phyloP scores from a whole-genome alignment of 2,113 vertebrate genomes.

The Burhinus bistriatus region DNA sequence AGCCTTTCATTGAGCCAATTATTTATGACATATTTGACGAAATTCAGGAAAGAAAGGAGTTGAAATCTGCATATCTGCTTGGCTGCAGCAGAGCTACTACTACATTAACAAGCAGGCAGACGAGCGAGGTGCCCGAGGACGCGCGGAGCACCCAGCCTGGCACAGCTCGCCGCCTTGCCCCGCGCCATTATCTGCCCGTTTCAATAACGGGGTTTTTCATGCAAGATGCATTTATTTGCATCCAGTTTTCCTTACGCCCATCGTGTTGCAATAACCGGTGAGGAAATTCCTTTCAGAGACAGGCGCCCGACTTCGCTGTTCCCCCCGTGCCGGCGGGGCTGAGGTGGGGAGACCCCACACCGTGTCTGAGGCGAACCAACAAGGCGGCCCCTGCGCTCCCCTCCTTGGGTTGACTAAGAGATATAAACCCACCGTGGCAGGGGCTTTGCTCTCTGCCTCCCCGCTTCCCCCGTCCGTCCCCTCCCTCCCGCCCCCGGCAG shows the following conservation, averaged over 20 bases:
- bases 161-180: not conserved
- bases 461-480: too few species aligned
- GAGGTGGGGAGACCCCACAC: not conserved
- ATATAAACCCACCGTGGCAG: rapidly evolving
- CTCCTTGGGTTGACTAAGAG: too few species aligned
- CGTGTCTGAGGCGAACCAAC: rapidly evolving
- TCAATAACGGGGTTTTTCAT: rapidly evolving
- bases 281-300: not conserved
- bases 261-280: rapidly evolving
- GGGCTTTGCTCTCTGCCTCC: not conserved
- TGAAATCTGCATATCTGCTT: slow-evolving; percentile 43
- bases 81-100: slow-evolving; percentile 21
- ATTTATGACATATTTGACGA: slow-evolving; percentile 62
- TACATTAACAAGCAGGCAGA: not conserved
- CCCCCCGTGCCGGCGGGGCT: not conserved
- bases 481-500: not conserved
- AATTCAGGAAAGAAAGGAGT: slow-evolving; percentile 13
- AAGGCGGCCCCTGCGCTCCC: not conserved
- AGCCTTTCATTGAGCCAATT: slow-evolving; percentile 61
- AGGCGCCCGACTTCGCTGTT: rapidly evolving
- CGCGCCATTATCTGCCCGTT: not conserved
- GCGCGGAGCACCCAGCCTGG: too few species aligned
- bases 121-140: not conserved
- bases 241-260: rapidly evolving
- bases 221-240: rapidly evolving